Conservation (phyloP, 2,888 invertebrate species). For the Aphidoletes aphidimyza region DNA sequence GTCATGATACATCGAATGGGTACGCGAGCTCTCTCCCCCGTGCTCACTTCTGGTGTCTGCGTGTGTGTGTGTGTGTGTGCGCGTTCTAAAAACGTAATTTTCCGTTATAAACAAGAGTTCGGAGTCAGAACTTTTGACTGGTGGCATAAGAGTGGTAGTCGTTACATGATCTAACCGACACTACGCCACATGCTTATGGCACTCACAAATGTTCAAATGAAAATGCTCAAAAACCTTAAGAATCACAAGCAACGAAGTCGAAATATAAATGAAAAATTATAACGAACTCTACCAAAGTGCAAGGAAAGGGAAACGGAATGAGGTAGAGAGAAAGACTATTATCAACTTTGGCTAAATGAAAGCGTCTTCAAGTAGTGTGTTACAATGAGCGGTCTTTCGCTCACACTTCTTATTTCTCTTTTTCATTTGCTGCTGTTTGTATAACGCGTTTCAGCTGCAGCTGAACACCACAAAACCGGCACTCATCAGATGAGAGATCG, state of each 20-base stretch:
- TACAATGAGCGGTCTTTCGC: conserved; percentile 2
- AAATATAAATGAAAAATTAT: conserved; percentile 34
- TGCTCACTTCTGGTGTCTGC: no score
- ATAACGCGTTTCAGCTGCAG: neutral
- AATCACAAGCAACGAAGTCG: neutral
- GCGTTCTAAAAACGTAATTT: conserved; percentile 20
- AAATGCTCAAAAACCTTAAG: neutral
- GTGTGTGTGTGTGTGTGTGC: neutral
- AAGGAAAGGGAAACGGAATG: no score
- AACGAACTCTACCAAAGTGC: neutral
- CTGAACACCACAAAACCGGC: neutral
- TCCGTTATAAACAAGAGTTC: conserved; percentile 1
- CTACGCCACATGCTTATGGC: neutral
- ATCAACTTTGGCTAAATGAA: neutral
- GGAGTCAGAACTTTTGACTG: neutral
- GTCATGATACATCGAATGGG: neutral
- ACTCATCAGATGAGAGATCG: neutral
- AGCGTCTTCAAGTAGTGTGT: neutral
- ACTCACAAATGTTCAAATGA: neutral
- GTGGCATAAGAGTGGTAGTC: neutral
- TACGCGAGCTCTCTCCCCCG: no score
- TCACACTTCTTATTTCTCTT: neutral
- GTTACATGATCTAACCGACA: neutral
- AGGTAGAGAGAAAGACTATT: no score
- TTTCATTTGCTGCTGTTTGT: neutral